Evolutionary conservation across 1,140 invertebrate genomes (phyloP).

Genomic region (Maconellicoccus hirsutus): DNA sequence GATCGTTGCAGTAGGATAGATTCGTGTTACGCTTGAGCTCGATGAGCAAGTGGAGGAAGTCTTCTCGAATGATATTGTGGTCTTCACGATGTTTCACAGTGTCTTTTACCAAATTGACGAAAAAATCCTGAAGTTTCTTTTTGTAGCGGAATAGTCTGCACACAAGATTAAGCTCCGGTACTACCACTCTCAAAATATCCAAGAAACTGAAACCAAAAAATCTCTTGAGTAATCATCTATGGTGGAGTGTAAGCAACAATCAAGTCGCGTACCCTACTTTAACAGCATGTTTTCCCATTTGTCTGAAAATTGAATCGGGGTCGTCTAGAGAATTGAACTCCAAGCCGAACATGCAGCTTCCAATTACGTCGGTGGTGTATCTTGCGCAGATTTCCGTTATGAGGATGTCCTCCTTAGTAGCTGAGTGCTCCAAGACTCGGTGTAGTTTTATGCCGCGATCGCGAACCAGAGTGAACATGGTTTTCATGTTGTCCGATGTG

Average conservation of each 20-base stretch:
- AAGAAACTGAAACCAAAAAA: too few relatives aligned
- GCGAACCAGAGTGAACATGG: constrained; percentile 38
- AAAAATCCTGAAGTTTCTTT: constrained; percentile 28
- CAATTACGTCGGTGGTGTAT: constrained; percentile 31
- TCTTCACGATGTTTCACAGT: constrained; percentile 31
- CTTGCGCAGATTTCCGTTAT: constrained; percentile 35
- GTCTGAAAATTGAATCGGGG: constrained; percentile 31
- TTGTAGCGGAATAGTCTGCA: too few relatives aligned
- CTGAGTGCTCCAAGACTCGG: constrained; percentile 25
- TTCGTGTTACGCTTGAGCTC: constrained; percentile 23
- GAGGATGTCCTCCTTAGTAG: constrained; percentile 30
- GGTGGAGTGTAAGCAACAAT: not conserved
- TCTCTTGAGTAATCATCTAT: too few relatives aligned
- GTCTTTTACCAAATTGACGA: constrained; percentile 28
- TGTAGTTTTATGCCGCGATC: constrained; percentile 30
- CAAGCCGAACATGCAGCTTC: constrained; percentile 33
- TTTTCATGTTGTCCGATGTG: constrained; percentile 39
- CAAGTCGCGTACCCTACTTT: constrained; percentile 12
- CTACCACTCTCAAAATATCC: too few relatives aligned
- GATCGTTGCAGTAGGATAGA: not conserved
- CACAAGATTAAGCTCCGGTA: too few relatives aligned
- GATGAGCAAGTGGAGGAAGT: constrained; percentile 33
- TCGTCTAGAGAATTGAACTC: constrained; percentile 32
- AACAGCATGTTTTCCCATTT: constrained; percentile 29
- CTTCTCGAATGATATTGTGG: constrained; percentile 31